Conservation (phyloP, 92 coral and sea anemone genomes). For the Porites cylindrica region DNA sequence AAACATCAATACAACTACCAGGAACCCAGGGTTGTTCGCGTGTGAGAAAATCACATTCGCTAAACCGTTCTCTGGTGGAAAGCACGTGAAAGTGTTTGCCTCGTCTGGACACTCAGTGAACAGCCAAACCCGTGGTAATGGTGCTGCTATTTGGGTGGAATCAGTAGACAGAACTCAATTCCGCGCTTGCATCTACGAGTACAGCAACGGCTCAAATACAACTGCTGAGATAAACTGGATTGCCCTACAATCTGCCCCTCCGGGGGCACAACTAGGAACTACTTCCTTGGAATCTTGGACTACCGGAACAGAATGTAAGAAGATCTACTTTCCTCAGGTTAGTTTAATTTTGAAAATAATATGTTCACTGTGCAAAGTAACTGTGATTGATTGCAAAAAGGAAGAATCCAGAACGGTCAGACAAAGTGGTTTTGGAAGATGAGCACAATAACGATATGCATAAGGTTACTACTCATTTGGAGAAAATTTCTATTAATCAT, state of each 20-base stretch:
- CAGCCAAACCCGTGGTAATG: constrained; percentile 7
- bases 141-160: constrained; percentile 43
- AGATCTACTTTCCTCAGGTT: background rate
- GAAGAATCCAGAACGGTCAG: too few relatives aligned
- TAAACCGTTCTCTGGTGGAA: background rate
- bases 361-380: too few relatives aligned
- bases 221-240: background rate
- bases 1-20: background rate
- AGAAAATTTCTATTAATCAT: too few relatives aligned
- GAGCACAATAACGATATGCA: too few relatives aligned
- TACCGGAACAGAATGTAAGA: constrained; percentile 24
- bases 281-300: constrained; percentile 17
- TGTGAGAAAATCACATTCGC: constrained; percentile 6
- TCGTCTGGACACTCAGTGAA: constrained; percentile 4
- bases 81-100: constrained; percentile 6
- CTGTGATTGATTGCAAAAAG: too few relatives aligned
- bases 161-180: background rate
- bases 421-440: too few relatives aligned
- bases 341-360: background rate
- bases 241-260: background rate
- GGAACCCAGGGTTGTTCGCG: constrained; percentile 18
- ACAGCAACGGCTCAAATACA: background rate
- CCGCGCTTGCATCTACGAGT: constrained; percentile 14
- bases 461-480: too few relatives aligned
- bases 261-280: constrained; percentile 1